Evolutionary conservation across 2,888 invertebrate species (phyloP), one percentile per base, ranked within the genome.

Genomic region (Trileptium ribeirensis): DNA sequence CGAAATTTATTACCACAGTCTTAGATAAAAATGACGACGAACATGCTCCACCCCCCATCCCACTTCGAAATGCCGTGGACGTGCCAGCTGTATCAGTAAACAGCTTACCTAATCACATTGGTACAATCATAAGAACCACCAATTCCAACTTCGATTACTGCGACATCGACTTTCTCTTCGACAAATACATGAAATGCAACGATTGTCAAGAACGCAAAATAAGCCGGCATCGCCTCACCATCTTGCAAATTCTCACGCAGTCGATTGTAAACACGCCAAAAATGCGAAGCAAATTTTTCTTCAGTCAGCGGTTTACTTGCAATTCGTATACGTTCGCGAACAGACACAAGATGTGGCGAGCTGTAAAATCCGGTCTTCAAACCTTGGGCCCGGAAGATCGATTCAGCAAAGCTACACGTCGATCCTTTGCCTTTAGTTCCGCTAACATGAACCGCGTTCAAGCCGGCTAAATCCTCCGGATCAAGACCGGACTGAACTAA

Each of bases 381-480:
- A 0, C 96, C 96, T 88, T 94, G 93, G 36, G 92, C 90, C 0
- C 95, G 92, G 15, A 99, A 91, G 83, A 99, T 94, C 0, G 94
- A 92, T 89, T 99, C 99, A 84, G 93, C 92, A 89, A 95, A 93
- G 0, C 97, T 96, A 88, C 97, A 96, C 0, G 97, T 96, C 31
- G 96, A 96, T 0, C 92, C 92, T 92, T 99, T 99, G 79, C 98
- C 99, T 90, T 99, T 99, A 0, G 98, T 98, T 15, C 99, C 99
- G 82, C 95, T 93, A 2, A 99, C 93, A 90, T 99, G 99, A 87
- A 99, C 95, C 67, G 96, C 92, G 80, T 94, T 93, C 31, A 97
- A 88, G 80, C 91, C 90, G 86, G 94, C 93, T 81, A 96, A 88
- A 83, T 92, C 92, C 0, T 92, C 90, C 33, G 92, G 74, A 89